A percentile compares a stretch with the other conserved stretches of the same genome.
phyloP scores from a whole-genome alignment of 1,140 invertebrate genomes.

The Drosophila azteca region DNA sequence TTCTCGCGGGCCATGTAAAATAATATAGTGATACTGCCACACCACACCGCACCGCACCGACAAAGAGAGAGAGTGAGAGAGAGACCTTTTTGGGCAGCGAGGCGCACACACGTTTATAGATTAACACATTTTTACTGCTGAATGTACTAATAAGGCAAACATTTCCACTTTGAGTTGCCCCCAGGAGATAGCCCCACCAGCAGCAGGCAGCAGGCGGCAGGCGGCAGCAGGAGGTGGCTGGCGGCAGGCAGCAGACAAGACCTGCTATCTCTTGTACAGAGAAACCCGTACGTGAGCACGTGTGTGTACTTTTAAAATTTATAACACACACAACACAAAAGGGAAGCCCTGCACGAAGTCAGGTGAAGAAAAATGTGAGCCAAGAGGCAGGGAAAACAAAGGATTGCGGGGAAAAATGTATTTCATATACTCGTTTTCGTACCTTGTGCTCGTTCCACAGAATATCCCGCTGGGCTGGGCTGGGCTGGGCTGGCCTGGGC shows the following conservation, averaged over 20 bases:
- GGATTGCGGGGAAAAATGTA: constrained; percentile 44
- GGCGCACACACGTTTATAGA: constrained; percentile 74
- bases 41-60: constrained; percentile 18
- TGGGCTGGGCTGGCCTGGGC: background rate
- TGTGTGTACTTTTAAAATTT: constrained; percentile 76
- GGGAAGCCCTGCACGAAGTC: constrained; percentile 27
- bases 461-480: constrained; percentile 9
- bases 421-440: constrained; percentile 39
- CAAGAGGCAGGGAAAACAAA: constrained; percentile 62
- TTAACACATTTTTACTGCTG: constrained; percentile 82
- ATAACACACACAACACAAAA: constrained; percentile 54
- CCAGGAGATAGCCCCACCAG: constrained; percentile 50
- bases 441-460: constrained; percentile 19
- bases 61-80: constrained; percentile 10
- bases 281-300: constrained; percentile 22
- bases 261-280: constrained; percentile 49
- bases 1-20: constrained; percentile 75
- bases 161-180: constrained; percentile 80
- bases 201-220: constrained; percentile 5
- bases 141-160: constrained; percentile 82
- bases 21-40: constrained; percentile 53
- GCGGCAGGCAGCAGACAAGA: constrained; percentile 27
- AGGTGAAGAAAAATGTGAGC: constrained; percentile 70
- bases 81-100: constrained; percentile 22
- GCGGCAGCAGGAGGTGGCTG: background rate